phyloP scores from a whole-genome alignment of 2,888 invertebrate genomes.

The Lepeophtheirus nordmannii region DNA sequence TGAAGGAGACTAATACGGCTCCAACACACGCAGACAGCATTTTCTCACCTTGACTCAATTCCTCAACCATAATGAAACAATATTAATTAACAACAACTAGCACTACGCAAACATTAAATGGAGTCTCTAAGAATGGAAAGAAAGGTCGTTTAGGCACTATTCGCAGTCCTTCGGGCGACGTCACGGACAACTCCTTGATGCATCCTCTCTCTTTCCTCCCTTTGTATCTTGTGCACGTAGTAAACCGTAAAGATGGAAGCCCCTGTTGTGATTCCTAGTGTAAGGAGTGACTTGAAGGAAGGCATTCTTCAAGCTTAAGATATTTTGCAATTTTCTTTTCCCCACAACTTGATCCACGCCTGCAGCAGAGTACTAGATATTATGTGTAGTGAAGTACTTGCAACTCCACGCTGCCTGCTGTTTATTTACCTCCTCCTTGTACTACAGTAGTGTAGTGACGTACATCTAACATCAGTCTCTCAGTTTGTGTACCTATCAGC shows the following conservation, averaged over 20 bases:
- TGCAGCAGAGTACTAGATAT: too few species aligned
- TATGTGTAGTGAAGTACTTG: too few species aligned
- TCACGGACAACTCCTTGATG: conserved; percentile 13
- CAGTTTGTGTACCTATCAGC: too few species aligned
- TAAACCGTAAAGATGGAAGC: conserved; percentile 1
- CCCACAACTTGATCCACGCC: too few species aligned
- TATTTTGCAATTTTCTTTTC: too few species aligned
- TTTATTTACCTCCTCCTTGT: too few species aligned
- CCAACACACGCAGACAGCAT: not conserved
- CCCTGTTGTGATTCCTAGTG: not conserved
- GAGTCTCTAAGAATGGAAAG: not conserved
- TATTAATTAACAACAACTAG: not conserved
- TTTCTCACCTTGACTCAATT: conserved; percentile 37
- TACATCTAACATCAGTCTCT: too few species aligned
- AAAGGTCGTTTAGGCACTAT: not conserved
- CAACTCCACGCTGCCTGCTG: too few species aligned
- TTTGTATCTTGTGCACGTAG: conserved; percentile 13
- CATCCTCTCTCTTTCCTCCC: not conserved
- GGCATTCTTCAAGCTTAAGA: not conserved
- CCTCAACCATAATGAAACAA: not conserved
- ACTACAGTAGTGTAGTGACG: too few species aligned
- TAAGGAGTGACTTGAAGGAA: not conserved
- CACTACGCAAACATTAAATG: not conserved
- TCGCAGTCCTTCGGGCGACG: not conserved
- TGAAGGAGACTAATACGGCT: conserved; percentile 31